A percentile compares a stretch with the other conserved stretches of the same genome.
Evolutionary conservation across 2,888 invertebrate species (phyloP).

Genomic region (Sinopyrophorus schimmeli): DNA sequence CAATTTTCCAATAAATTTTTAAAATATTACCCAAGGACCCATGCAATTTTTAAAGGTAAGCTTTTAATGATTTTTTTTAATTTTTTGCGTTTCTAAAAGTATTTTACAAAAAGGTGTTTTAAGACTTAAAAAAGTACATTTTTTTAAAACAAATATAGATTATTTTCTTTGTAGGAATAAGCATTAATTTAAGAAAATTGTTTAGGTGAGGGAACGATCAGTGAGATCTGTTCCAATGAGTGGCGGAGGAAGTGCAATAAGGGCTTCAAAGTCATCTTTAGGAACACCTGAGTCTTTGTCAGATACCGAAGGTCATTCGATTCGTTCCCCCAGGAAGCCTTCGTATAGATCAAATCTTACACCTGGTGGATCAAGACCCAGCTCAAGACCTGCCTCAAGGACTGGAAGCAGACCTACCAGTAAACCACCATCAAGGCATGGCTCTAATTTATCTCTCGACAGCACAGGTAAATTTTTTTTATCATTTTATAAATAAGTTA

Average conservation of each 20-base stretch:
- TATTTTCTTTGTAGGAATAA: too few species aligned
- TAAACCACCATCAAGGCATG: constrained; percentile 91
- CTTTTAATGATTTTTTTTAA: too few species aligned
- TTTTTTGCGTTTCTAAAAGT: too few species aligned
- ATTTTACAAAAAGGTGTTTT: too few species aligned
- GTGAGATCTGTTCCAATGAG: constrained; percentile 86
- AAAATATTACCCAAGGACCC: too few species aligned
- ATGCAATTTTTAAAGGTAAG: too few species aligned
- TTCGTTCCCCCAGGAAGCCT: constrained; percentile 68
- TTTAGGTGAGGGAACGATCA: constrained; percentile 89
- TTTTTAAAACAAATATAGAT: too few species aligned
- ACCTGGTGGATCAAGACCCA: constrained; percentile 73
- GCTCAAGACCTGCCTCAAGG: constrained; percentile 81
- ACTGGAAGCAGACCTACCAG: constrained; percentile 85
- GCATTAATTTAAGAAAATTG: neutral
- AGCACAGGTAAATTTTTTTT: constrained; percentile 69
- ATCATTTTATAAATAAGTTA: neutral
- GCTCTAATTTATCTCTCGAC: constrained; percentile 88
- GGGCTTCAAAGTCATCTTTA: constrained; percentile 75
- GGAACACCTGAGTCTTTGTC: constrained; percentile 89
- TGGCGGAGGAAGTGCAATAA: constrained; percentile 71
- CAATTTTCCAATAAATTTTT: too few species aligned
- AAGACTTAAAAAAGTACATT: too few species aligned
- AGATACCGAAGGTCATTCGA: constrained; percentile 79
- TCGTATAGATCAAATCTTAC: constrained; percentile 72